Conservation (phyloP, 2,888 invertebrate species). For the Neoaliturus tenellus region DNA sequence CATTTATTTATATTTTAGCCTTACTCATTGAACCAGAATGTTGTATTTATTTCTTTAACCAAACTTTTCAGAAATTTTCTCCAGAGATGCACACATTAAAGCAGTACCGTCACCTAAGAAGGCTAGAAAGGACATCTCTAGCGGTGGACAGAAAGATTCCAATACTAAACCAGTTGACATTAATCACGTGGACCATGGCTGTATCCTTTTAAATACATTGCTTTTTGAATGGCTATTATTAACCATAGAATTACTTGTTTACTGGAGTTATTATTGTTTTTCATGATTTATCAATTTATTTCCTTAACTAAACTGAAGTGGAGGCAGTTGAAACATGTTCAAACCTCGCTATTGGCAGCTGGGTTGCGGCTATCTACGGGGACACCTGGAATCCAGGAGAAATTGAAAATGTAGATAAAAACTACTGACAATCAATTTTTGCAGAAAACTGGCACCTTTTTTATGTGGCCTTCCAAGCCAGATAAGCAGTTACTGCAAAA, state of each 20-base stretch:
- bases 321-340: background rate
- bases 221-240: background rate
- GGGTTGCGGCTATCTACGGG: background rate
- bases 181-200: background rate
- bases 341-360: background rate
- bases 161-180: too few relatives aligned
- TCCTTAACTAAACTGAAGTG: background rate
- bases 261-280: background rate
- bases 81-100: too few relatives aligned
- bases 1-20: too few relatives aligned
- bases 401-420: background rate
- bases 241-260: background rate
- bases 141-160: too few relatives aligned
- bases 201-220: background rate
- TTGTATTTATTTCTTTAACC: too few relatives aligned
- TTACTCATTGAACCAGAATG: too few relatives aligned
- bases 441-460: background rate
- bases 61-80: too few relatives aligned
- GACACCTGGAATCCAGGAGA: background rate
- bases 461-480: background rate
- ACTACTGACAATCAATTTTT: background rate
- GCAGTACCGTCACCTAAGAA: too few relatives aligned
- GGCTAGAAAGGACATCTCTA: too few relatives aligned
- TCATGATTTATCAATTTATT: constrained; percentile 3
- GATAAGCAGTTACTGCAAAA: background rate